Percentiles rank a stretch among this genome's conserved stretches.
Conservation (phyloP, 2,888 invertebrate genomes). For the Cecidostiba fungosa region DNA sequence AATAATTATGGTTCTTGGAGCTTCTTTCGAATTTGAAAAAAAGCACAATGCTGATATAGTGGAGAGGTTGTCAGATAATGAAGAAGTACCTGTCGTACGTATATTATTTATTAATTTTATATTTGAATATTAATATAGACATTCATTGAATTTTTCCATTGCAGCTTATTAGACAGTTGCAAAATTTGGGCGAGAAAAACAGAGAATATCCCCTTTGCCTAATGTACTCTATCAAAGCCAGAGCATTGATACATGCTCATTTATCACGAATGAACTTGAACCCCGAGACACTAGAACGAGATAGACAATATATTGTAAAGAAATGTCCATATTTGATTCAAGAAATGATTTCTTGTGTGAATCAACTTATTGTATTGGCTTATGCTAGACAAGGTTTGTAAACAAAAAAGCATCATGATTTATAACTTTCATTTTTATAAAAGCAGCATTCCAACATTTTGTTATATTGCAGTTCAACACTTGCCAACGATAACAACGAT, state of each 20-base stretch:
- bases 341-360: constrained; percentile 98
- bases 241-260: constrained; percentile 98
- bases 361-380: constrained; percentile 94
- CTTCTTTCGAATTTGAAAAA: constrained; percentile 97
- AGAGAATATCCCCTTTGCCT: constrained; percentile 96
- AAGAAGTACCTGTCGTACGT: constrained; percentile 94
- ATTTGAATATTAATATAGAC: not conserved
- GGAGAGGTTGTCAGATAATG: constrained; percentile 95
- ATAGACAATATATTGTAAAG: constrained; percentile 91
- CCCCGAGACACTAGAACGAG: constrained; percentile 90
- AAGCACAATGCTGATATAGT: constrained; percentile 96
- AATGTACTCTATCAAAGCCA: constrained; percentile 94
- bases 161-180: constrained; percentile 94
- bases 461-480: constrained; percentile 85
- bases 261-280: constrained; percentile 91
- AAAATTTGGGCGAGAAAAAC: constrained; percentile 97
- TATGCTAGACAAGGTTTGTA: constrained; percentile 93
- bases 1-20: constrained; percentile 97
- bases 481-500: constrained; percentile 95
- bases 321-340: constrained; percentile 97
- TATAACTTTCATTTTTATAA: not conserved
- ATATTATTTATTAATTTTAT: constrained; percentile 27
- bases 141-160: constrained; percentile 66
- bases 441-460: constrained; percentile 24
- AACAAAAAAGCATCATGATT: constrained; percentile 19